Conservation (phyloP, 2,888 invertebrate genomes). For the Leucania comma region DNA sequence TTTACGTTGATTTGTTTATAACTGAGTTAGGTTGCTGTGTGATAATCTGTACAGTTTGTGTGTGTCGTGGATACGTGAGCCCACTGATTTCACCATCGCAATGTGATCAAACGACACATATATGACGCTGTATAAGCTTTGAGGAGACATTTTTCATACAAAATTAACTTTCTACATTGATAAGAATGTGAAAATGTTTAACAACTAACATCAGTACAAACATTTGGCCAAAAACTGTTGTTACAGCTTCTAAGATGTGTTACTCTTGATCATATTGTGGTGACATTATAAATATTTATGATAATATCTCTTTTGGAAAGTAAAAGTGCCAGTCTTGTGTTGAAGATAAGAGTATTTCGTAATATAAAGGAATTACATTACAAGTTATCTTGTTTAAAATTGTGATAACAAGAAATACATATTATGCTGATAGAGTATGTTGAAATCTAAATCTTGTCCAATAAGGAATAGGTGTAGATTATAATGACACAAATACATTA, state of each 20-base stretch:
- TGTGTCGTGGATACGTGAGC: constrained; percentile 72
- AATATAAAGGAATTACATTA: constrained; percentile 51
- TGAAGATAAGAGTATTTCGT: constrained; percentile 57
- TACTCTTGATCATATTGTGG: constrained; percentile 29
- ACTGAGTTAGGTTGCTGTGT: constrained; percentile 31
- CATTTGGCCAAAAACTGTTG: constrained; percentile 14
- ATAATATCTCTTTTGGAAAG: constrained; percentile 55
- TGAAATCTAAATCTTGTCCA: constrained; percentile 39
- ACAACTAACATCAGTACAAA: constrained; percentile 16
- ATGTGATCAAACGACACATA: constrained; percentile 79
- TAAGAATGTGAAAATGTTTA: constrained; percentile 32
- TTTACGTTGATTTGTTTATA: constrained; percentile 63
- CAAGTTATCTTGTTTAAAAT: constrained; percentile 59
- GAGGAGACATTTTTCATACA: constrained; percentile 52
- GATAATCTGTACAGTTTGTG: constrained; percentile 17
- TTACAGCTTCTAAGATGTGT: constrained; percentile 12
- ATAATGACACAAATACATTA: constrained; percentile 18
- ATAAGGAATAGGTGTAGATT: constrained; percentile 40
- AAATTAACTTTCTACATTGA: constrained; percentile 52
- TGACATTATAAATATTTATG: constrained; percentile 52
- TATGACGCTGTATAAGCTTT: constrained; percentile 72
- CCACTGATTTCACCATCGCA: constrained; percentile 85
- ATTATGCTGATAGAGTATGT: constrained; percentile 32
- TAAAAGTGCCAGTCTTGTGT: constrained; percentile 52
- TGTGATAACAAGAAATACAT: constrained; percentile 57